Evolutionary conservation across 1,140 invertebrate genomes (phyloP).

Genomic region (Metaphire vulgaris): DNA sequence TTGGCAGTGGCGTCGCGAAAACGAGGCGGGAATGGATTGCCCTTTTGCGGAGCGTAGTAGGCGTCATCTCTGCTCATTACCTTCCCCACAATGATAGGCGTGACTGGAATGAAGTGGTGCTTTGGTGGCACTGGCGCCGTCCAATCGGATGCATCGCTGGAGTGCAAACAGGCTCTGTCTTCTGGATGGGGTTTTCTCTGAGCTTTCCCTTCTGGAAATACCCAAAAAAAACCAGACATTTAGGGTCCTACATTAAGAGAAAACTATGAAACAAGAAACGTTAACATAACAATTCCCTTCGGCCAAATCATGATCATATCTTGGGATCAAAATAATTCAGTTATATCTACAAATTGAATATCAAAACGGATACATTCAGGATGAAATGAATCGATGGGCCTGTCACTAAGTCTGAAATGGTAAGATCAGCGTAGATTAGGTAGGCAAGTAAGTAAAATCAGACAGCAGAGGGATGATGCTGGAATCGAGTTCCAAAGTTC

Average conservation of each 20-base stretch:
- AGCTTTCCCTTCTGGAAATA: neutral
- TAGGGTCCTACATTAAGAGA: neutral
- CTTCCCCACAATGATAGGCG: slow-evolving; percentile 43
- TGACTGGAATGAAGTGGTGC: slow-evolving; percentile 29
- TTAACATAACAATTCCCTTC: too few relatives aligned
- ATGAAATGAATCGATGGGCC: too few relatives aligned
- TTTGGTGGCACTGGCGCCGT: neutral
- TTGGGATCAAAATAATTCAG: too few relatives aligned
- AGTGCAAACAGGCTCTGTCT: neutral
- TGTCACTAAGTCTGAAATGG: too few relatives aligned
- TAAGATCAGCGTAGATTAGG: too few relatives aligned
- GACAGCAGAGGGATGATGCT: too few relatives aligned
- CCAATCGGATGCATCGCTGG: neutral
- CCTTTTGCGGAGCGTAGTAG: slow-evolving; percentile 42
- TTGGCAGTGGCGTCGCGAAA: slow-evolving; percentile 30
- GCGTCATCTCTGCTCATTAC: slow-evolving; percentile 49
- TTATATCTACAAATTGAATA: too few relatives aligned
- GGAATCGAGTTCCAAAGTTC: too few relatives aligned
- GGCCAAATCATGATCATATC: too few relatives aligned
- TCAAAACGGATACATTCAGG: too few relatives aligned
- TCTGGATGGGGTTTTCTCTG: neutral
- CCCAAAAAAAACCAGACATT: neutral
- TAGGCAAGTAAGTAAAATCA: too few relatives aligned
- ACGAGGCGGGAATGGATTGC: slow-evolving; percentile 38
- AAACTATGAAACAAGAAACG: neutral